Evolutionary conservation across 2,113 vertebrate genomes (phyloP).

Genomic region (Tauraco erythrolophus): DNA sequence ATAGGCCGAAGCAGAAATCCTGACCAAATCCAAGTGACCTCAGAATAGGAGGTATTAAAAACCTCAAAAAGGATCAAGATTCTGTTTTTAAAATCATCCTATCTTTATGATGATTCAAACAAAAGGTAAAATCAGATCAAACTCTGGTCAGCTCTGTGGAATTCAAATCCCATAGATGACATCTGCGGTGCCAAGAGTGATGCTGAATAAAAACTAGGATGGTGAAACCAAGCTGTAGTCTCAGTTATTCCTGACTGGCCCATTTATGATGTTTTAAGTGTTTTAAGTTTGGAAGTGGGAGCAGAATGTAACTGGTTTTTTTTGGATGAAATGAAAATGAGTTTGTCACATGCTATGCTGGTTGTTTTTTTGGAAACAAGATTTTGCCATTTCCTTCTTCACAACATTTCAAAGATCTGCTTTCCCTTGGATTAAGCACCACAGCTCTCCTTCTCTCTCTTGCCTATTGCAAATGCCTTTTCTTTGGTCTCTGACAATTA

Average conservation of each 20-base stretch:
- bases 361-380: neutral
- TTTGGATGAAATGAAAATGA: neutral
- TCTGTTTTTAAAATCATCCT: neutral
- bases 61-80: neutral
- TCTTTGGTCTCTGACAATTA: neutral
- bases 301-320: neutral
- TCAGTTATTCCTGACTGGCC: neutral
- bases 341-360: neutral
- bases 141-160: neutral
- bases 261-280: neutral
- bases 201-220: neutral
- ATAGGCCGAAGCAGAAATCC: slow-evolving; percentile 7
- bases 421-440: neutral
- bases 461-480: neutral
- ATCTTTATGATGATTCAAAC: neutral
- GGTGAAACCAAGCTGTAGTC: neutral
- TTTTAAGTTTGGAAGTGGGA: neutral
- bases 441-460: neutral
- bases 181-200: neutral
- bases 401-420: neutral
- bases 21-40: neutral
- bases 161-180: neutral
- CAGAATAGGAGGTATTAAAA: slow-evolving; percentile 20
- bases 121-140: neutral
- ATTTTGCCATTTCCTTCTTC: neutral